Base-by-base conservation (phyloP, 2,797 vertebrate genomes). In the Tragopan temminckii region DNA sequence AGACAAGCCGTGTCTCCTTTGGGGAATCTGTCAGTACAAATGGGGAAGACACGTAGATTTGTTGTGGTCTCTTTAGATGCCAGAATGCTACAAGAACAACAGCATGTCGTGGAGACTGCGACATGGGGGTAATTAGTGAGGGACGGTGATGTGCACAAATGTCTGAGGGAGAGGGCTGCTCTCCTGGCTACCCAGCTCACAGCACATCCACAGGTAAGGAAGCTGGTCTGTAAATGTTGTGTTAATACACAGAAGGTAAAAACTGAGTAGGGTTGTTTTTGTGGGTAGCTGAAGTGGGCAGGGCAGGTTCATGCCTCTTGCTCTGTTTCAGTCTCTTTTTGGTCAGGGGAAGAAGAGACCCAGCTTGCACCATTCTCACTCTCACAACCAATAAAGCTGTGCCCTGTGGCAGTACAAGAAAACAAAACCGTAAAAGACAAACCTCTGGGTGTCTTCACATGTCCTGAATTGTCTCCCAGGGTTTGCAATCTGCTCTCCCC, bases 21-120 rank as follows among this genome's bases (percentile, higher is more conserved):
- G 70, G 87, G 67, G 92, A 87, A 94, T 94, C 69, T 74, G 90
- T 88, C 93, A 84, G 15, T 74, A 88, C 94, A 95, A 95, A 89
- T 68, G 35, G 75, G 83, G 55, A 90, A 70, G 80, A 69, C 46
- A 78, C 1, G 4, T 59, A 62, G 69, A 82, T 89, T 85, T 95
- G 84, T 93, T 94, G 90, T 92, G 75, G 61, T 72, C 88, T 63
- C 78, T 94, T 88, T 74, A 88, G 80, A 89, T 67, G 82, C 59
- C 59, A 76, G 69, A 85, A 89, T 70, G 75, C 58, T 36, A 33
- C 40, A 61, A 85, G 85, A 96, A 90, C 87, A 97, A 94, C 90
- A 94, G 80, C 1, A 0, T 53, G 80, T 76, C 0, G 0, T 45
- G 76, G 59, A 90, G 46, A 40, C 48, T 79, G 74, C 40, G 48